phyloP scores from a whole-genome alignment of 2,797 vertebrate genomes.

The Saxicola maurus region DNA sequence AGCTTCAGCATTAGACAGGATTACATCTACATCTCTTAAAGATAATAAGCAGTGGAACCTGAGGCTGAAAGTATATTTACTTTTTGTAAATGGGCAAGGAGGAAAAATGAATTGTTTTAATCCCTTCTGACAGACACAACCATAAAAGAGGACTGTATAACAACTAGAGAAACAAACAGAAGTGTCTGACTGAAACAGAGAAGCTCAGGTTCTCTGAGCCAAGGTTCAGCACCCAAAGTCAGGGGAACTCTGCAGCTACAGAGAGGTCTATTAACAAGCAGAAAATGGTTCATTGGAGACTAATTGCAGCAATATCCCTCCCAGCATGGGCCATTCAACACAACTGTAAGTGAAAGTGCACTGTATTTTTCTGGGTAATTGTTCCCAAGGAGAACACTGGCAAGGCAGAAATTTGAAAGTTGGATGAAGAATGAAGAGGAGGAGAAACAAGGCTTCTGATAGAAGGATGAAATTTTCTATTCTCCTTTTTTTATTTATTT shows the following conservation, averaged over 20 bases:
- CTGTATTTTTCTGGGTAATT: neutral
- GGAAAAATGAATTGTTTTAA: neutral
- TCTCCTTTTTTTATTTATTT: neutral
- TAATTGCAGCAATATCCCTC: neutral
- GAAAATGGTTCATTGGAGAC: neutral
- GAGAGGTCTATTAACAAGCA: neutral
- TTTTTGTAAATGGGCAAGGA: neutral
- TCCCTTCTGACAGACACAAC: neutral
- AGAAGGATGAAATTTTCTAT: neutral
- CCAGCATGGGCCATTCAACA: neutral
- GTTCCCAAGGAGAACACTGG: neutral
- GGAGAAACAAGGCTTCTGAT: neutral
- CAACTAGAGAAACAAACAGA: neutral
- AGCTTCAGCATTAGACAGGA: neutral
- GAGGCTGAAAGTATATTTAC: neutral
- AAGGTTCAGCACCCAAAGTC: neutral
- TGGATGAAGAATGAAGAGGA: fast-evolving
- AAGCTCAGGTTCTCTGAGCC: neutral
- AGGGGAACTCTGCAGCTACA: neutral
- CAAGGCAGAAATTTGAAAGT: neutral
- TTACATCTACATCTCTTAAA: neutral
- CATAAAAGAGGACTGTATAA: neutral
- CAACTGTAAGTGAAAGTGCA: neutral
- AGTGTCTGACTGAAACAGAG: neutral
- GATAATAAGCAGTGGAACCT: neutral